Conservation (phyloP, 2,888 invertebrate species). For the Molorchus minor region DNA sequence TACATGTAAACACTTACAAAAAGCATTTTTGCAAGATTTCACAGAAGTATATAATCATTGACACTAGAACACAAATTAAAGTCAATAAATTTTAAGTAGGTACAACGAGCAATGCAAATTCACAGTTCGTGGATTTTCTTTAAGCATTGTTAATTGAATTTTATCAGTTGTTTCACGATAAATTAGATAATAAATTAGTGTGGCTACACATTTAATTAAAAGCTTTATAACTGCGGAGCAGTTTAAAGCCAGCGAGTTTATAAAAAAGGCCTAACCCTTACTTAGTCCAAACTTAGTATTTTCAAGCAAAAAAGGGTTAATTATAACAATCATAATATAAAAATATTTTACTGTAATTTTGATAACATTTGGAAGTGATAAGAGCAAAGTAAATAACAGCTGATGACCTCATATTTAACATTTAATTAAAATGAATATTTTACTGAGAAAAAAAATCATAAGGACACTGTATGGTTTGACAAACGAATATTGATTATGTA, state of each 20-base stretch:
- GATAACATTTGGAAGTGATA: background rate
- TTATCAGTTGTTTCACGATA: conserved; percentile 26
- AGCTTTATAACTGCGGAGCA: too few species aligned
- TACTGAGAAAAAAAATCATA: conserved; percentile 1
- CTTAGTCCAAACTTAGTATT: too few species aligned
- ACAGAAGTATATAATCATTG: conserved; percentile 19
- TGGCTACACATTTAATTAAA: conserved; percentile 7
- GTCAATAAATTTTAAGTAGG: conserved; percentile 8
- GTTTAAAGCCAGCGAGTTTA: too few species aligned
- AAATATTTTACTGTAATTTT: conserved; percentile 3
- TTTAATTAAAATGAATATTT: conserved; percentile 12
- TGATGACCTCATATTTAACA: conserved; percentile 5
- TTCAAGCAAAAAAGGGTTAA: too few species aligned
- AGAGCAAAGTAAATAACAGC: background rate
- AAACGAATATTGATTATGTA: background rate
- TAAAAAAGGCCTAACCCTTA: too few species aligned
- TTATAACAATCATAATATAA: background rate
- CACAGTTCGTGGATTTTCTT: conserved; percentile 17
- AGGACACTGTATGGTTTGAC: conserved; percentile 1
- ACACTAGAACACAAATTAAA: conserved; percentile 14
- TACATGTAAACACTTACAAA: conserved; percentile 17
- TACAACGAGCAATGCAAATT: conserved; percentile 2
- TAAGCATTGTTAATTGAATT: conserved; percentile 25
- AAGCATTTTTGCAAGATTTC: conserved; percentile 24
- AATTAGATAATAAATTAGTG: conserved; percentile 20